Evolutionary conservation across 2,113 vertebrate genomes (phyloP), one percentile per base, ranked within the genome.

Genomic region (Hyaena hyaena): DNA sequence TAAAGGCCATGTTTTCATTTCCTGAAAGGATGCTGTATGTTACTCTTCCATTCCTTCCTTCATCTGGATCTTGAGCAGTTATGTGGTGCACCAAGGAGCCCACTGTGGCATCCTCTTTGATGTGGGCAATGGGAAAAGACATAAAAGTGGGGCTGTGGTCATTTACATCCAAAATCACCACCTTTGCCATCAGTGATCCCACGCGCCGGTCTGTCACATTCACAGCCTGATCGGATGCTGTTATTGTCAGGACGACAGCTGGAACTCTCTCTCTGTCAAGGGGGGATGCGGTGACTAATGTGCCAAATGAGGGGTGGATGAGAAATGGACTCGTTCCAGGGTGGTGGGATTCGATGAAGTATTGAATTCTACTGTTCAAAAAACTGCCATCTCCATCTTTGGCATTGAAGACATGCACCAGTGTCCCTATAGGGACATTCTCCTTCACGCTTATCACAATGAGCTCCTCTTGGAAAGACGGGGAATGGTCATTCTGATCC

Each of bases 401-500:
- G 92, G 99, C 99, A 43, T 99, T 98, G 97, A 99, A 99, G 9
- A 98, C 98, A 15, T 99, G 99, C 12, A 99, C 99, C 61, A 97
- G 88, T 0, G 99, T 99, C 43, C 99, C 99, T 23, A 99, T 2
- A 0, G 99, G 94, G 5, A 98, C 98, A 24, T 99, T 99, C 98
- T 99, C 99, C 50, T 98, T 95, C 94, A 99, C 2, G 0, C 99
- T 98, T 50, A 99, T 98, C 53, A 98, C 98, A 81, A 99, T 33
- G 82, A 99, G 97, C 68, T 99, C 98, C 45, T 99, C 99, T 28
- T 98, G 99, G 97, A 99, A 99, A 97, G 97, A 98, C 0, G 99
- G 99, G 0, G 98, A 95, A 93, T 99, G 99, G 97, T 99, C 99
- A 8, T 99, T 99, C 24, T 98, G 98, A 50, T 99, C 99, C 98